These are phyloP conservation scores for Hipparchia sbordonii DNA, from an alignment of 2,888 invertebrate species.

Conservation along the genomic window DNA sequence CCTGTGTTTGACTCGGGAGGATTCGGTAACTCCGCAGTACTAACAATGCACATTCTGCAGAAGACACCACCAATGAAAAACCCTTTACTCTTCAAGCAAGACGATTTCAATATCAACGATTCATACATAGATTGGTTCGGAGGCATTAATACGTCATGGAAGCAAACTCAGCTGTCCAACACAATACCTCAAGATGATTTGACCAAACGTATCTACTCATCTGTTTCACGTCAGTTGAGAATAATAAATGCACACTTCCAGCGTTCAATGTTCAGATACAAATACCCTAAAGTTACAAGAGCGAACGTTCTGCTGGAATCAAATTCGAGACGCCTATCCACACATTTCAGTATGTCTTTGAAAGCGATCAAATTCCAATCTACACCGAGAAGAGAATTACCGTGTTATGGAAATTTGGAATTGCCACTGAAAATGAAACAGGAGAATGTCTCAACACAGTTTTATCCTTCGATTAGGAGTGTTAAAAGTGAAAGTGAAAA, in stretches of 20 bases:
- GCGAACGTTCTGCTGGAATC: constrained; percentile 72
- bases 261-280: constrained; percentile 68
- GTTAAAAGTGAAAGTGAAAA: constrained; percentile 53
- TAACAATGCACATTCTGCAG: constrained; percentile 59
- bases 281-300: constrained; percentile 72
- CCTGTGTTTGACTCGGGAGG: constrained; percentile 80
- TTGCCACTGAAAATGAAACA: constrained; percentile 73
- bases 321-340: constrained; percentile 58
- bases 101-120: constrained; percentile 47
- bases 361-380: constrained; percentile 72
- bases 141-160: constrained; percentile 65
- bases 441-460: constrained; percentile 57
- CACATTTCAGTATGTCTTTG: constrained; percentile 63
- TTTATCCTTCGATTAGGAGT: constrained; percentile 60
- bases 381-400: constrained; percentile 67
- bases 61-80: constrained; percentile 55
- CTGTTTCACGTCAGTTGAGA: constrained; percentile 69
- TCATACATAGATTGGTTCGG: constrained; percentile 61
- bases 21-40: constrained; percentile 58
- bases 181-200: constrained; percentile 63
- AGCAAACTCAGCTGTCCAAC: constrained; percentile 61
- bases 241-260: constrained; percentile 75
- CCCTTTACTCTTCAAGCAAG: constrained; percentile 57
- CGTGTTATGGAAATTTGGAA: constrained; percentile 77
- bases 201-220: constrained; percentile 68